phyloP scores from a whole-genome alignment of 2,113 vertebrate species.

The Alligator mississippiensis region DNA sequence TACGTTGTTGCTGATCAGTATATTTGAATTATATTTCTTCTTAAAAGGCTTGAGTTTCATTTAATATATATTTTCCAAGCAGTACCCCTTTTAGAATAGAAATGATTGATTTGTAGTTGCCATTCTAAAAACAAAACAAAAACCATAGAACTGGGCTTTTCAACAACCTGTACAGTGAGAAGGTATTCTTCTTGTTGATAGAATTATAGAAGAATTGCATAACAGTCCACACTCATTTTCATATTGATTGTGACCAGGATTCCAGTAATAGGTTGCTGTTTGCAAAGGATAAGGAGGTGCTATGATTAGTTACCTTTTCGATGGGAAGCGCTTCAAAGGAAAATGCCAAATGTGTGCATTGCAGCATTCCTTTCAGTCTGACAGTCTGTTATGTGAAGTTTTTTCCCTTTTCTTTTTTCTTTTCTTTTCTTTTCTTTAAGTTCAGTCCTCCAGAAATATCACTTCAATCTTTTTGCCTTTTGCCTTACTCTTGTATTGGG shows the following conservation, averaged over 20 bases:
- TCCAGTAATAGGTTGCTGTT: conserved; percentile 75
- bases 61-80: conserved; percentile 14
- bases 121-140: conserved; percentile 61
- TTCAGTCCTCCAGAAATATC: conserved; percentile 68
- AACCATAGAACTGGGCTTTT: conserved; percentile 64
- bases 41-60: conserved; percentile 48
- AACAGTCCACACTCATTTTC: conserved; percentile 73
- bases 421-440: conserved; percentile 49
- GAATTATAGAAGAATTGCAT: conserved; percentile 69
- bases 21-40: conserved; percentile 25
- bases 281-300: conserved; percentile 70
- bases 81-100: conserved; percentile 58
- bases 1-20: not conserved
- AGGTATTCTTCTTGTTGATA: conserved; percentile 66
- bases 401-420: not conserved
- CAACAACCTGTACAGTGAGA: conserved; percentile 52
- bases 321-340: conserved; percentile 71
- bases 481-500: conserved; percentile 68
- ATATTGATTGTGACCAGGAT: conserved; percentile 68
- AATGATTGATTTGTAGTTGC: conserved; percentile 71
- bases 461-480: conserved; percentile 49
- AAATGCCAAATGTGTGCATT: conserved; percentile 61
- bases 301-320: conserved; percentile 79
- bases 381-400: conserved; percentile 74
- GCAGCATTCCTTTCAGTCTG: conserved; percentile 54